phyloP scores from a whole-genome alignment of 2,797 vertebrate species.

The Glossophaga mutica region DNA sequence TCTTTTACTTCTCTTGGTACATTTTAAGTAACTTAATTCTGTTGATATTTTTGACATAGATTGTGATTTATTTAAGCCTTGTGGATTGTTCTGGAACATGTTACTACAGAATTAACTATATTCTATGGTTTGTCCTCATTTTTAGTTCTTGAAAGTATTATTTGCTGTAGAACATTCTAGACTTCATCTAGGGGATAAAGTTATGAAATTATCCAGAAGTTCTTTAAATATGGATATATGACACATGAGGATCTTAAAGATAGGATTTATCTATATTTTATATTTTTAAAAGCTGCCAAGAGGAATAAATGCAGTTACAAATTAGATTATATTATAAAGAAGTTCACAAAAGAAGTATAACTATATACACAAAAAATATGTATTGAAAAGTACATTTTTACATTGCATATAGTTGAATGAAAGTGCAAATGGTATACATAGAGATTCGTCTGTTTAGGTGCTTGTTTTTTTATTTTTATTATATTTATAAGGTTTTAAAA shows the following conservation, averaged over 20 bases:
- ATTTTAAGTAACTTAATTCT: neutral
- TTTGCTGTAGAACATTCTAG: neutral
- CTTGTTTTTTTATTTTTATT: neutral
- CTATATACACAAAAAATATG: neutral
- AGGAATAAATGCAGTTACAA: conserved; percentile 9
- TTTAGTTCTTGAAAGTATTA: neutral
- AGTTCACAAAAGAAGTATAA: neutral
- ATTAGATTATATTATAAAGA: neutral
- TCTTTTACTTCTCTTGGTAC: conserved; percentile 21
- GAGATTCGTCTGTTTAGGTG: neutral
- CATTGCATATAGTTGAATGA: neutral
- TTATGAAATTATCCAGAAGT: neutral
- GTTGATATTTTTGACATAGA: neutral
- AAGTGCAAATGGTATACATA: neutral
- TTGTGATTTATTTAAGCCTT: neutral
- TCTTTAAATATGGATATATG: neutral
- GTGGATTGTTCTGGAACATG: conserved; percentile 5
- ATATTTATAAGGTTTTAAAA: neutral
- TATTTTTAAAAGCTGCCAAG: neutral
- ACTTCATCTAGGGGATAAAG: neutral
- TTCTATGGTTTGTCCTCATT: neutral
- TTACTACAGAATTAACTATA: neutral
- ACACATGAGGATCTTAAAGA: neutral
- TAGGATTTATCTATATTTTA: neutral
- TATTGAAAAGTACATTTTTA: neutral